Evolutionary conservation across 2,113 vertebrate species (phyloP).

Genomic region (Pitta sordida): DNA sequence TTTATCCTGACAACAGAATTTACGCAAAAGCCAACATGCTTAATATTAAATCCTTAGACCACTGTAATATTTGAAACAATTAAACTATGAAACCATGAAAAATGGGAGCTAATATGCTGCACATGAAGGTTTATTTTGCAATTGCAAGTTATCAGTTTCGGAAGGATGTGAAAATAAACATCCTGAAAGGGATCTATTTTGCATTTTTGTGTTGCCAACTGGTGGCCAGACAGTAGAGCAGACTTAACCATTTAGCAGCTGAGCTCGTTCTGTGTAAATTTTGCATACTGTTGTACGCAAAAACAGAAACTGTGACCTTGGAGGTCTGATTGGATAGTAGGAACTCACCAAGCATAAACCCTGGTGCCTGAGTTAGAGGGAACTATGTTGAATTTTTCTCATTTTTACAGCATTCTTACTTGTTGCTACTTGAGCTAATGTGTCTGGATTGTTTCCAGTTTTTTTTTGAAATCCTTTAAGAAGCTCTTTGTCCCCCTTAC

Average conservation of each 20-base stretch:
- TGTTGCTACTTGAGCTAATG: constrained; percentile 40
- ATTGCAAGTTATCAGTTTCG: constrained; percentile 50
- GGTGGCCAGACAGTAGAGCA: constrained; percentile 61
- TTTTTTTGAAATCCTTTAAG: constrained; percentile 53
- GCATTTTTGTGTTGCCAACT: constrained; percentile 69
- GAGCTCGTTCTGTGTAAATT: constrained; percentile 11
- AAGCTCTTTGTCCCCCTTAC: constrained; percentile 39
- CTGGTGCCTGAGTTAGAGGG: background rate
- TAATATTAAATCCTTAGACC: constrained; percentile 57
- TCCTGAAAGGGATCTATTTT: constrained; percentile 66
- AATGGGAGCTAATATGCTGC: constrained; percentile 40
- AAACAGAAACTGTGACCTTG: background rate
- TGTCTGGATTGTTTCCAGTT: constrained; percentile 56
- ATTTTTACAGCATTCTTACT: constrained; percentile 36
- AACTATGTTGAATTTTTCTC: constrained; percentile 42
- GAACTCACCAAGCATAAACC: background rate
- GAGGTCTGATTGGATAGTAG: background rate
- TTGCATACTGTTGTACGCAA: background rate
- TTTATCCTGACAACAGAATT: constrained; percentile 55
- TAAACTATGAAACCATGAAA: constrained; percentile 58
- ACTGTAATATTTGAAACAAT: constrained; percentile 43
- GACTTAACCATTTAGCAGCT: constrained; percentile 58
- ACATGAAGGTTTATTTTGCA: constrained; percentile 53
- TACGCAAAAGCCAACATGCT: constrained; percentile 15
- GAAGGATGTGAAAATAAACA: constrained; percentile 70